Evolutionary conservation across 2,888 invertebrate species (phyloP).

Genomic region (Caenorhabditis uteleia): DNA sequence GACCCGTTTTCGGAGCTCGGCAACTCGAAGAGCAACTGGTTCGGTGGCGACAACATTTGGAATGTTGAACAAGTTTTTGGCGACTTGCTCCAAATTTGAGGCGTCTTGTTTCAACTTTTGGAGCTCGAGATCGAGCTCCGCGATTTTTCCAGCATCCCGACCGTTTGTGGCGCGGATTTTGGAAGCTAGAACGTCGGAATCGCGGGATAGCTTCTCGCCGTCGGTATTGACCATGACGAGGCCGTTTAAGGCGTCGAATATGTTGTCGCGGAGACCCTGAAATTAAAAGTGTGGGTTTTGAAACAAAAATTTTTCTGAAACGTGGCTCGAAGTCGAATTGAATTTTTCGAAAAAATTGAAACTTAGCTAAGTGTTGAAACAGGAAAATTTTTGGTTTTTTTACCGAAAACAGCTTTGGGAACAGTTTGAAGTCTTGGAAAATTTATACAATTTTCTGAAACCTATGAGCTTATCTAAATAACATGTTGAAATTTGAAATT

Average conservation of each 20-base stretch:
- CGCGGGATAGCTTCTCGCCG: constrained; percentile 31
- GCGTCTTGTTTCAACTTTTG: constrained; percentile 28
- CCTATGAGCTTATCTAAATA: too few species aligned
- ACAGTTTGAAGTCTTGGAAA: too few species aligned
- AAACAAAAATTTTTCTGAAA: too few species aligned
- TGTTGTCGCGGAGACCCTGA: constrained; percentile 46
- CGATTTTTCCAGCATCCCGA: constrained; percentile 20
- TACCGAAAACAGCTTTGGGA: too few species aligned
- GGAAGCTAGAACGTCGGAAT: constrained; percentile 19
- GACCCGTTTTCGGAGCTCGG: constrained; percentile 22
- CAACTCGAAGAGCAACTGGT: constrained; percentile 10
- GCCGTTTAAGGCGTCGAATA: constrained; percentile 46
- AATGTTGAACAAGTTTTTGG: constrained; percentile 24
- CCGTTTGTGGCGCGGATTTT: constrained; percentile 24
- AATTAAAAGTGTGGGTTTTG: too few species aligned
- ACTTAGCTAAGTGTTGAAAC: too few species aligned
- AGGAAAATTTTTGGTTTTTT: too few species aligned
- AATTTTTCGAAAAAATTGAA: too few species aligned
- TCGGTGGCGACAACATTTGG: constrained; percentile 47
- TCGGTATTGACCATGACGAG: constrained; percentile 37
- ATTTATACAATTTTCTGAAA: too few species aligned
- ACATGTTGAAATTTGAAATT: too few species aligned
- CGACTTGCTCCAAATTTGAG: constrained; percentile 30
- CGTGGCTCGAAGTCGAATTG: too few species aligned
- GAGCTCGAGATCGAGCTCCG: constrained; percentile 28